Evolutionary conservation across 1,140 invertebrate species (phyloP).

Genomic region (Pogonomyrmex barbatus): DNA sequence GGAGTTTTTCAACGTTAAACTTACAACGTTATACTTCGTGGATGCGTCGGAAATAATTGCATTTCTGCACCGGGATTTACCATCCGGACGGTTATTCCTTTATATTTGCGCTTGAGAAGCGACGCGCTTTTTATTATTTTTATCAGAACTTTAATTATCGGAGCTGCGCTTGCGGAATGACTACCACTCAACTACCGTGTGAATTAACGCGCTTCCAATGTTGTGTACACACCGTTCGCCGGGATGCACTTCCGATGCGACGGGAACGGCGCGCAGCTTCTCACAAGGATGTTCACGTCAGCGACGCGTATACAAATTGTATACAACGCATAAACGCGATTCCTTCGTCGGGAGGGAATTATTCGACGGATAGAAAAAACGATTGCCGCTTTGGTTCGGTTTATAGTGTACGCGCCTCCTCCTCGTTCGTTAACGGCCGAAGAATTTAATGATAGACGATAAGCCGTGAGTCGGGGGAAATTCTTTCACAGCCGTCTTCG

Average conservation of each 20-base stretch:
- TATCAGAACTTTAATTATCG: slow-evolving; percentile 35
- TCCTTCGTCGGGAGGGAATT: slow-evolving; percentile 31
- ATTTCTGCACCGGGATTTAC: too few species aligned
- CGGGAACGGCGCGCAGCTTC: slow-evolving; percentile 14
- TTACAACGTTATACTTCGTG: not conserved
- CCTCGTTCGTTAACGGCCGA: slow-evolving; percentile 32
- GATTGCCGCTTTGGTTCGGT: slow-evolving; percentile 41
- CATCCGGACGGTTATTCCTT: not conserved
- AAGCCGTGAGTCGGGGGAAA: slow-evolving; percentile 58
- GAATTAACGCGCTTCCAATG: slow-evolving; percentile 7
- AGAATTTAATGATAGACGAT: slow-evolving; percentile 74
- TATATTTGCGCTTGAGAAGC: not conserved
- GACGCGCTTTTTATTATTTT: not conserved
- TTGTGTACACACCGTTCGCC: not conserved
- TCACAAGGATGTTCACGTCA: slow-evolving; percentile 33
- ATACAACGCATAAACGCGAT: slow-evolving; percentile 36
- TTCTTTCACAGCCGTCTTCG: slow-evolving; percentile 55
- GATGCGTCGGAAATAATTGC: not conserved
- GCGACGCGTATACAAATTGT: slow-evolving; percentile 33
- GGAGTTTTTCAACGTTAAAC: not conserved
- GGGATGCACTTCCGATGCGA: slow-evolving; percentile 11
- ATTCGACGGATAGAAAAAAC: slow-evolving; percentile 40
- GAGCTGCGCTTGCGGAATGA: not conserved
- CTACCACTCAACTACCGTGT: slow-evolving; percentile 7
- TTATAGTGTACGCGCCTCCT: slow-evolving; percentile 49